These are phyloP conservation scores for Melieria omissa DNA, from an alignment of 2,888 invertebrate species.

Conservation along the genomic window DNA sequence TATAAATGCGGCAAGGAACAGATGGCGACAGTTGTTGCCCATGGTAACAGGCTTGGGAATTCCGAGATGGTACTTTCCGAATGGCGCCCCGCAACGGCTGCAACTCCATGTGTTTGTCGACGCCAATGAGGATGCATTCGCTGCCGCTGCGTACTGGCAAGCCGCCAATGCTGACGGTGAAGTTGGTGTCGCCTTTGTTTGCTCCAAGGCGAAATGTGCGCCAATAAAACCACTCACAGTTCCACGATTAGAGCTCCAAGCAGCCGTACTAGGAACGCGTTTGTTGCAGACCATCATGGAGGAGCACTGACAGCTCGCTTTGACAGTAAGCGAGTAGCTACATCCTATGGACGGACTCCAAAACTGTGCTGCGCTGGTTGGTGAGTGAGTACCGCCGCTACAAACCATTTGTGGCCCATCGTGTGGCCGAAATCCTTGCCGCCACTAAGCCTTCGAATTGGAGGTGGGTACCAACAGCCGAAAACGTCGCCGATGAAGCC, in stretches of 20 bases:
- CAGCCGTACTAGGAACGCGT: slow-evolving; percentile 36
- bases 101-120: slow-evolving; percentile 41
- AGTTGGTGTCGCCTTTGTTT: slow-evolving; percentile 37
- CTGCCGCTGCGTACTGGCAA: slow-evolving; percentile 42
- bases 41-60: slow-evolving; percentile 10
- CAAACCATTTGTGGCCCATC: slow-evolving; percentile 33
- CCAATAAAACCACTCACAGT: slow-evolving; percentile 37
- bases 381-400: slow-evolving; percentile 19
- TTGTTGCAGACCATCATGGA: slow-evolving; percentile 23
- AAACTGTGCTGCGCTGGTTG: slow-evolving; percentile 29
- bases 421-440: slow-evolving; percentile 45
- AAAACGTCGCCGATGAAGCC: slow-evolving; percentile 48
- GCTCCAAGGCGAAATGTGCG: slow-evolving; percentile 39
- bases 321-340: background rate
- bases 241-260: slow-evolving; percentile 35
- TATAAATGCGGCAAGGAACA: slow-evolving; percentile 13
- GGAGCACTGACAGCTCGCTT: no score
- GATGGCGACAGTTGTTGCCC: slow-evolving; percentile 15
- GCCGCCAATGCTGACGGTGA: slow-evolving; percentile 17
- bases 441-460: slow-evolving; percentile 42
- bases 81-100: slow-evolving; percentile 15
- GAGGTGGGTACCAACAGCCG: slow-evolving; percentile 47
- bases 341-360: slow-evolving; percentile 31
- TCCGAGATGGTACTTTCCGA: slow-evolving; percentile 25
- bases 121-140: slow-evolving; percentile 44